Percentiles rank a stretch among this genome's conserved stretches.
Conservation (phyloP, 1,140 invertebrate genomes). For the Drosophila kurseongensis region DNA sequence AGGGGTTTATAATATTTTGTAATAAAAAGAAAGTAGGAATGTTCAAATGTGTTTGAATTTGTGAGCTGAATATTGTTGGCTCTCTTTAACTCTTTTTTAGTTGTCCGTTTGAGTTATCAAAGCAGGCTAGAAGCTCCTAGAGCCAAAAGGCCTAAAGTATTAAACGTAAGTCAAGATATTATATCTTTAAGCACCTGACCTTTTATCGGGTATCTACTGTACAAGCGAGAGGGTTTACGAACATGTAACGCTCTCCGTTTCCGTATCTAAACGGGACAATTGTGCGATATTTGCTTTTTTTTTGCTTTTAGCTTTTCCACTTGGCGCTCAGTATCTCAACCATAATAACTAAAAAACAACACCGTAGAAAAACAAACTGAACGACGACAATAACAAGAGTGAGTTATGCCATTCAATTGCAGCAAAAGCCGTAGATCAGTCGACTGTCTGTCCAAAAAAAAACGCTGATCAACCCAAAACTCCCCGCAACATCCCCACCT, state of each 20-base stretch:
- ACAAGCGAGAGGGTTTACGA: no score
- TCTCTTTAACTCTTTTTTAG: no score
- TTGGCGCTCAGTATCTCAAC: conserved; percentile 13
- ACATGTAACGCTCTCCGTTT: conserved; percentile 19
- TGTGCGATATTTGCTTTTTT: conserved; percentile 22
- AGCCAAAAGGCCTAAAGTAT: no score
- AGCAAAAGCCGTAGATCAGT: conserved; percentile 21
- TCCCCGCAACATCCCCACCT: not conserved
- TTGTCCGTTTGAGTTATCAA: no score
- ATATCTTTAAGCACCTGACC: no score
- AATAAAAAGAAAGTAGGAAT: no score
- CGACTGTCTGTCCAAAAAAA: conserved; percentile 13
- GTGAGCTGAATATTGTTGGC: no score
- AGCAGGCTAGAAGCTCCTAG: no score
- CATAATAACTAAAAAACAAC: not conserved
- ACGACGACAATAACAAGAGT: conserved; percentile 12
- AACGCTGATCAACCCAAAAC: conserved; percentile 10
- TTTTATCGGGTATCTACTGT: conserved; percentile 11
- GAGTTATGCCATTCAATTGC: conserved; percentile 20
- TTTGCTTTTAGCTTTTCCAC: conserved; percentile 12
- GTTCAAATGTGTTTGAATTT: no score
- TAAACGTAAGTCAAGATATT: no score
- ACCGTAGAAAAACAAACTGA: not conserved
- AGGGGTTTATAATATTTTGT: no score
- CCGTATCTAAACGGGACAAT: conserved; percentile 40